These are phyloP conservation scores for Bovichtus variegatus DNA, from an alignment of 2,797 vertebrate genomes.

Conservation along the genomic window DNA sequence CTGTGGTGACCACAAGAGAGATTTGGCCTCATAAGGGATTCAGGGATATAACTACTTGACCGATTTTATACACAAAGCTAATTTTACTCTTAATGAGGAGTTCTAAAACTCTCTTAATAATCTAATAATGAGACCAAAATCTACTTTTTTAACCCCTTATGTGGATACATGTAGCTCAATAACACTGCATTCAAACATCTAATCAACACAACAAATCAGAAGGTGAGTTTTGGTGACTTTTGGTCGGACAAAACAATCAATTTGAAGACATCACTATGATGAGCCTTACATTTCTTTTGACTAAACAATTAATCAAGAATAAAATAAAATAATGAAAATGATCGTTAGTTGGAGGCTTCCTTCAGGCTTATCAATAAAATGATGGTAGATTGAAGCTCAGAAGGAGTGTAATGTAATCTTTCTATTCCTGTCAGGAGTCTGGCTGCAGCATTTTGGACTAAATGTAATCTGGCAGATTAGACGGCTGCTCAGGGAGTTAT, in stretches of 20 bases:
- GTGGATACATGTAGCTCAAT: not conserved
- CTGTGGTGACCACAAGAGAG: conserved; percentile 6
- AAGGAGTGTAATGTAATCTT: not conserved
- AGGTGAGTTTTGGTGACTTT: not conserved
- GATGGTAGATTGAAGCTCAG: not conserved
- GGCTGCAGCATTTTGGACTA: not conserved
- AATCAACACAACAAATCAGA: no score
- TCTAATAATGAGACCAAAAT: not conserved
- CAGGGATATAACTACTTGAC: conserved; percentile 11
- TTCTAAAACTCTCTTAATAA: not conserved
- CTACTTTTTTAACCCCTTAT: not conserved
- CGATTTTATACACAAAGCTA: conserved; percentile 5
- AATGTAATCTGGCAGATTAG: conserved; percentile 8
- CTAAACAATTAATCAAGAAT: not conserved
- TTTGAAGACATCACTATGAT: not conserved
- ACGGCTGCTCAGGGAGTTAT: not conserved
- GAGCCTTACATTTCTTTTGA: not conserved
- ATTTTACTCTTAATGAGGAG: not conserved
- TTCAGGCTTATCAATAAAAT: not conserved
- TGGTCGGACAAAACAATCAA: not conserved
- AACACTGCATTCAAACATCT: no score
- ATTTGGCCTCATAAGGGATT: not conserved
- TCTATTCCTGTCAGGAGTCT: not conserved
- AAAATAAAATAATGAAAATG: not conserved
- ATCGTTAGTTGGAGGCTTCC: not conserved